Percentiles rank a stretch among this genome's conserved stretches.
These are phyloP conservation scores for Chaetops frenatus DNA, from an alignment of 2,113 vertebrate genomes.

Conservation along the genomic window DNA sequence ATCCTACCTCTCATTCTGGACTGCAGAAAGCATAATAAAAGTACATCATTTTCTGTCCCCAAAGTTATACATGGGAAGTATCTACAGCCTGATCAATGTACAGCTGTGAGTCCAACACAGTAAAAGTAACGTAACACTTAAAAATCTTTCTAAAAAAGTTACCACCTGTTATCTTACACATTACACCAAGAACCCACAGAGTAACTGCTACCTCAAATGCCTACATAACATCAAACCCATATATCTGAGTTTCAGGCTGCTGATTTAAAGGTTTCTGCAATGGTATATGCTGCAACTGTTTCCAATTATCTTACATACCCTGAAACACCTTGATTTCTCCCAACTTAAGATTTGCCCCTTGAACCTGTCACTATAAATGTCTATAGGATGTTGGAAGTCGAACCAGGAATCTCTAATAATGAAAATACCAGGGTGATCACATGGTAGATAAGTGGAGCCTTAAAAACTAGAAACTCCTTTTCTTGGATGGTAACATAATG, in stretches of 20 bases:
- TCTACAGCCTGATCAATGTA: not conserved
- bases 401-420: not conserved
- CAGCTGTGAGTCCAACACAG: not conserved
- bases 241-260: not conserved
- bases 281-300: not conserved
- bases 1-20: not conserved
- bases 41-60: not conserved
- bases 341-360: not conserved
- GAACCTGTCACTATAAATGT: not conserved
- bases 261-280: not conserved
- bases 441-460: not conserved
- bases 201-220: not conserved
- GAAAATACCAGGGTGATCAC: not conserved
- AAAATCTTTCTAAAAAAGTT: not conserved
- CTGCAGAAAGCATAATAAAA: not conserved
- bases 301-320: not conserved
- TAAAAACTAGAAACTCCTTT: not conserved
- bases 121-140: not conserved
- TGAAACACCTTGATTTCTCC: not conserved
- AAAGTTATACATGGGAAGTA: not conserved
- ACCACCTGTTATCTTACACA: not conserved
- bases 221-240: not conserved
- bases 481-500: not conserved
- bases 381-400: not conserved
- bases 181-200: not conserved